Evolutionary conservation across 2,888 invertebrate species (phyloP).

Genomic region (Cynaeus angustus): DNA sequence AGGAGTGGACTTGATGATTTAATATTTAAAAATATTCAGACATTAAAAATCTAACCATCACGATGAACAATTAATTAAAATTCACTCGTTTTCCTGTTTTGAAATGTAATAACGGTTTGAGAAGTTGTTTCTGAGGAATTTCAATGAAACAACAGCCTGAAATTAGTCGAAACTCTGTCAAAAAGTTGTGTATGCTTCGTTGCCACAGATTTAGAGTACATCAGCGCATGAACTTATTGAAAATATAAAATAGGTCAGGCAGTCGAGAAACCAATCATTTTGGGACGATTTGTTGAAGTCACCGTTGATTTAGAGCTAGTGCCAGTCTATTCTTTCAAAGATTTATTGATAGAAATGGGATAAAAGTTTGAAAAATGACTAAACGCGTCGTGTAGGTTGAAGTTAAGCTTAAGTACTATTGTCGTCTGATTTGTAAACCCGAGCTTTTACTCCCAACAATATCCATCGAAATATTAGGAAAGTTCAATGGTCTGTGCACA

Average conservation of each 20-base stretch:
- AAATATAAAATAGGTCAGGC: constrained; percentile 30
- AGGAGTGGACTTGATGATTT: constrained; percentile 17
- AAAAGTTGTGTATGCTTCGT: constrained; percentile 12
- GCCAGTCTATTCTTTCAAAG: constrained; percentile 16
- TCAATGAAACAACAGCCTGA: constrained; percentile 1
- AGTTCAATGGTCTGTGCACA: constrained; percentile 42
- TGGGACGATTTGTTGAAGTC: constrained; percentile 28
- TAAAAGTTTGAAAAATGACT: constrained; percentile 9
- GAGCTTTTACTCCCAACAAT: constrained; percentile 22
- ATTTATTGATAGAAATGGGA: constrained; percentile 20
- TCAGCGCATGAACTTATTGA: constrained; percentile 8
- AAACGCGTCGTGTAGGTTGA: background rate
- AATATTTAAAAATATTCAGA: constrained; percentile 25
- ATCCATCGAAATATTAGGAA: constrained; percentile 39
- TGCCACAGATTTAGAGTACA: background rate
- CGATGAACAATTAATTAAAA: constrained; percentile 27
- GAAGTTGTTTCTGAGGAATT: constrained; percentile 3
- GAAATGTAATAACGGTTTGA: constrained; percentile 15
- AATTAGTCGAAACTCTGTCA: constrained; percentile 1
- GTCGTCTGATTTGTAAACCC: background rate
- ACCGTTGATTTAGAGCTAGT: constrained; percentile 20
- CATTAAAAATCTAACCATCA: constrained; percentile 20
- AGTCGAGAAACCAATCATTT: constrained; percentile 21
- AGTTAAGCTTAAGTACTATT: constrained; percentile 5
- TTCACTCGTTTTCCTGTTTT: constrained; percentile 15